phyloP scores from a whole-genome alignment of 2,888 invertebrate genomes.

The Eupithecia inturbata region DNA sequence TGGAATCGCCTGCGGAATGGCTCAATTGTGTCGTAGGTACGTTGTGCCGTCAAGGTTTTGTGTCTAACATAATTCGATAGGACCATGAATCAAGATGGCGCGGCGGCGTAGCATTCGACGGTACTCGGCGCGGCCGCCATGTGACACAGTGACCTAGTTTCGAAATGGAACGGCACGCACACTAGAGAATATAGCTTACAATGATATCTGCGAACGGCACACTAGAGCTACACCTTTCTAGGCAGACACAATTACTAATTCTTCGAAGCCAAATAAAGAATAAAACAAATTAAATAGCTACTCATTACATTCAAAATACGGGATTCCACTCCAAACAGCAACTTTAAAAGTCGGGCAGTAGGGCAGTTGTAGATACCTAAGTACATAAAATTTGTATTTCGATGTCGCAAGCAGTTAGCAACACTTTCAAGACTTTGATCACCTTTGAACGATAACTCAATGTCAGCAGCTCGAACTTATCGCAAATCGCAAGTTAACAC shows the following conservation, averaged over 20 bases:
- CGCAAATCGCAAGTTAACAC: slow-evolving; percentile 27
- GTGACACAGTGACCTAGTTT: slow-evolving; percentile 82
- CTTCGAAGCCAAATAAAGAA: neutral
- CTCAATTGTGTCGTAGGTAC: slow-evolving; percentile 14
- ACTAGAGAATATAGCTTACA: slow-evolving; percentile 70
- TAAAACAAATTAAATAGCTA: neutral
- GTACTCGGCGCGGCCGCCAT: slow-evolving; percentile 77
- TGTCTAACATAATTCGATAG: slow-evolving; percentile 49
- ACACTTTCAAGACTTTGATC: slow-evolving; percentile 36
- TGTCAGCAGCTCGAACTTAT: slow-evolving; percentile 29
- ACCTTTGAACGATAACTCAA: slow-evolving; percentile 32
- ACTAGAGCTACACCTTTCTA: slow-evolving; percentile 59
- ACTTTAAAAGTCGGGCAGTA: slow-evolving; percentile 61
- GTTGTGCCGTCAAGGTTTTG: slow-evolving; percentile 31
- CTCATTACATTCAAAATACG: neutral
- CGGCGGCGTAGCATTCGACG: slow-evolving; percentile 73
- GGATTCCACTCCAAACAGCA: slow-evolving; percentile 40
- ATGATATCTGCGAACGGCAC: slow-evolving; percentile 60
- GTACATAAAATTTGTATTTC: slow-evolving; percentile 52
- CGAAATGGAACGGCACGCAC: slow-evolving; percentile 81
- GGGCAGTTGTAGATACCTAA: slow-evolving; percentile 44
- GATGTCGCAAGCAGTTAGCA: slow-evolving; percentile 58
- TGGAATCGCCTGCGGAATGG: slow-evolving; percentile 17
- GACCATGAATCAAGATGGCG: slow-evolving; percentile 77
- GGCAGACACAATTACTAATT: slow-evolving; percentile 45